Evolutionary conservation across 2,797 vertebrate species (phyloP).

Genomic region (Poecile montanus): DNA sequence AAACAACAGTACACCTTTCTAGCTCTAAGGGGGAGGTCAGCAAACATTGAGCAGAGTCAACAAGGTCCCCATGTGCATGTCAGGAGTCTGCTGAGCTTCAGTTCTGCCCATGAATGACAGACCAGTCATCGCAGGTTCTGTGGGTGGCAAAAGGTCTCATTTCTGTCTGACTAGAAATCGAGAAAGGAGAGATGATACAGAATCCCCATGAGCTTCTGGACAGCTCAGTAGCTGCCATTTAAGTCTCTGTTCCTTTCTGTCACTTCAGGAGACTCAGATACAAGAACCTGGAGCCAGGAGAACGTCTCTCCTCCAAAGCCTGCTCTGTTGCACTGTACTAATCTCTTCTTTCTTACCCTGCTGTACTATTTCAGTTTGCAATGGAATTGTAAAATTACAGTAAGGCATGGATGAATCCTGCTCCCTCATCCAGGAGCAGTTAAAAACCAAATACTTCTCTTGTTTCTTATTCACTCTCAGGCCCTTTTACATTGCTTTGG

Average conservation of each 20-base stretch:
- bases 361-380: not conserved
- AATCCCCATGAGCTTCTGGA: not conserved
- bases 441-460: slow-evolving; percentile 32
- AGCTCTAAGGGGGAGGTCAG: not conserved
- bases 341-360: not conserved
- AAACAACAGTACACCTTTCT: not conserved
- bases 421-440: not conserved
- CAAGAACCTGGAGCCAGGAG: not conserved
- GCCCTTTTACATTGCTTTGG: slow-evolving; percentile 39
- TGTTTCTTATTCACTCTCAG: slow-evolving; percentile 22
- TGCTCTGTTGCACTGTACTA: not conserved
- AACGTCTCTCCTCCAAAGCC: not conserved
- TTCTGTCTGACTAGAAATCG: not conserved
- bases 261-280: not conserved
- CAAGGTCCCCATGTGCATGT: fast-evolving
- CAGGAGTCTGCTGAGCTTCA: not conserved
- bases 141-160: not conserved
- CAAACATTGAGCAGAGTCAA: not conserved
- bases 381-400: not conserved
- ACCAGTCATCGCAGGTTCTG: not conserved
- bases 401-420: slow-evolving; percentile 9
- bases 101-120: not conserved
- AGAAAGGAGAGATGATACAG: not conserved
- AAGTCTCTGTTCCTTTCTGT: not conserved
- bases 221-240: not conserved